A percentile compares a stretch with the other conserved stretches of the same genome.
Evolutionary conservation across 2,113 vertebrate species (phyloP).

Genomic region (Ameiurus melas): DNA sequence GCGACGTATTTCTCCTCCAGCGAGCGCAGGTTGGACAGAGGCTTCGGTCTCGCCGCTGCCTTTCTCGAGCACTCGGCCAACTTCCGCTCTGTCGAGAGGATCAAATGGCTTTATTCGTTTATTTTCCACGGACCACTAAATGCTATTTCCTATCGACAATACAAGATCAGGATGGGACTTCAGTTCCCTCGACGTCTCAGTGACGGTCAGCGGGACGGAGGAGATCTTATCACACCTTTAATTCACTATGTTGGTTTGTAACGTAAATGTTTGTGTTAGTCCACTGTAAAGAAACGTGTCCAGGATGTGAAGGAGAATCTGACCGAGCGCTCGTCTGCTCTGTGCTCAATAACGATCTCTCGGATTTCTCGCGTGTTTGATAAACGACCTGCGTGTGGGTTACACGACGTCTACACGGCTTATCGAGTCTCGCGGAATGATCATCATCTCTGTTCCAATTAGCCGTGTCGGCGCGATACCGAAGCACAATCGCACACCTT

Average conservation of each 20-base stretch:
- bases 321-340: not conserved
- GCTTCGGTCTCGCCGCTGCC: slow-evolving; percentile 84
- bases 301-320: not conserved
- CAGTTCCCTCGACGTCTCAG: not conserved
- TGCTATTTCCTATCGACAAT: not conserved
- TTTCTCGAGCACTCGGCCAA: slow-evolving; percentile 92
- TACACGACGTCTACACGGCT: slow-evolving; percentile 31
- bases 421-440: slow-evolving; percentile 47
- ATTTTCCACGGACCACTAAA: not conserved
- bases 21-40: slow-evolving; percentile 87
- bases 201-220: not conserved
- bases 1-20: slow-evolving; percentile 96
- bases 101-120: not conserved
- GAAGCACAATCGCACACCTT: slow-evolving; percentile 41
- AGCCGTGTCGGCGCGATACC: not conserved
- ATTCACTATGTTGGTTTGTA: not conserved
- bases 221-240: not conserved
- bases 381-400: slow-evolving; percentile 11
- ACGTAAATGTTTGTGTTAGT: no score
- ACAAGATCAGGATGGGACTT: not conserved
- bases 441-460: slow-evolving; percentile 27
- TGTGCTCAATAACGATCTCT: not conserved
- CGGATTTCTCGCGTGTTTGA: not conserved
- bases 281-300: no score
- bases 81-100: slow-evolving; percentile 83